Evolutionary conservation across 2,113 vertebrate genomes (phyloP).

Genomic region (Eidolon helvum): DNA sequence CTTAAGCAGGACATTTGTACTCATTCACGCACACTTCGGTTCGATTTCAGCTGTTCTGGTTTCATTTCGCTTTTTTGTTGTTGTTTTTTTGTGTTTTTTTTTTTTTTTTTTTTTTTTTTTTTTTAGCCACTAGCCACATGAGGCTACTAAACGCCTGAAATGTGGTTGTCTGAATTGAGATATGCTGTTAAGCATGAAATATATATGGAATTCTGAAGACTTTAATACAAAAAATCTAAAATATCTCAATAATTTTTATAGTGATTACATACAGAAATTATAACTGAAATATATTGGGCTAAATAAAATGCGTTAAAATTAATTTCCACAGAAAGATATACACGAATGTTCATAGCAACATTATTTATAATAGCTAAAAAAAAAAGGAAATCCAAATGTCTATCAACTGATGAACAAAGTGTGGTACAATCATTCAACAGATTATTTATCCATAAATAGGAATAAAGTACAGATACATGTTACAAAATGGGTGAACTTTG

Average conservation of each 20-base stretch:
- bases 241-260: neutral
- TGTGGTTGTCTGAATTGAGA: neutral
- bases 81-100: neutral
- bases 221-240: neutral
- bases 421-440: neutral
- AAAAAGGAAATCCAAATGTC: neutral
- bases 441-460: neutral
- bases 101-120: neutral
- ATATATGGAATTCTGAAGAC: neutral
- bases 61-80: constrained; percentile 62
- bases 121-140: neutral
- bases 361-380: neutral
- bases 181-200: neutral
- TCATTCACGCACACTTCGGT: constrained; percentile 61
- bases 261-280: neutral
- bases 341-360: neutral
- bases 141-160: neutral
- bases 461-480: neutral
- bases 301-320: neutral
- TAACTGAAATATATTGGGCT: neutral
- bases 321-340: neutral
- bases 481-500: neutral
- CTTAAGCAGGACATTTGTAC: constrained; percentile 55
- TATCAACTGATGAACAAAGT: neutral
- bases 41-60: constrained; percentile 70